Base-by-base conservation (phyloP, 2,113 vertebrate species). In the Archilochus colubris region DNA sequence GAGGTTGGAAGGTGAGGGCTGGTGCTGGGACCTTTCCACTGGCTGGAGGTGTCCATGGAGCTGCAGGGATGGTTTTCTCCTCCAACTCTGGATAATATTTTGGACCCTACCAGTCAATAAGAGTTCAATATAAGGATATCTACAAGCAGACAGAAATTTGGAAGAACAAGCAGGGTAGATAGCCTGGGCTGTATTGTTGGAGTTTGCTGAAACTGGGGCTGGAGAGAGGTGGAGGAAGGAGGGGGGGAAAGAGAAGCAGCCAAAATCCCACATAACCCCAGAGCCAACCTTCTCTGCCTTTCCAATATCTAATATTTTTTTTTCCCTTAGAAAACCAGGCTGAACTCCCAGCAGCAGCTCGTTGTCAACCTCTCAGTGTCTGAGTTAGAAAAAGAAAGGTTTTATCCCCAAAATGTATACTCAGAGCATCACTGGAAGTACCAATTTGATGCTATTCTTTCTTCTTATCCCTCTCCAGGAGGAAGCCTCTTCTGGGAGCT, bases 251-350 rank as follows among this genome's bases (percentile, higher is more conserved):
- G 4, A 81, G 86, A 12, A 44, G 43, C 64, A 93, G 88, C 90
- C 90, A 95, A 93, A 93, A 82, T 84, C 90, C 92, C 85, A 89
- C 94, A 79, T 6, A 0, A 51, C 80, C 72, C 83, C 80, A 31
- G 54, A 2, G 20, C 86, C 92, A 93, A 51, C 57, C 53, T 78
- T 46, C 28, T 16, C 2, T 75, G 73, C 30, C 43, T 66, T 25
- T 78, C 67, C 61, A 85, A 25, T 0, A 0, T 22, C 82, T 81
- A 48, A 70, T 86, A 70, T 84, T 84, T 75, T 95, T 93, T 84
- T 84, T 75, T 95, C 91, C 84, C 85, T 95, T 91, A 78, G 90
- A 91, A 94, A 96, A 82, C 17, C 73, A 93, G 81, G 57, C 77
- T 67, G 50, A 63, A 38, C 23, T 91, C 61, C 68, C 74, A 63